Evolutionary conservation across 2,113 vertebrate genomes (phyloP).

Genomic region (Pangasianodon hypophthalmus): DNA sequence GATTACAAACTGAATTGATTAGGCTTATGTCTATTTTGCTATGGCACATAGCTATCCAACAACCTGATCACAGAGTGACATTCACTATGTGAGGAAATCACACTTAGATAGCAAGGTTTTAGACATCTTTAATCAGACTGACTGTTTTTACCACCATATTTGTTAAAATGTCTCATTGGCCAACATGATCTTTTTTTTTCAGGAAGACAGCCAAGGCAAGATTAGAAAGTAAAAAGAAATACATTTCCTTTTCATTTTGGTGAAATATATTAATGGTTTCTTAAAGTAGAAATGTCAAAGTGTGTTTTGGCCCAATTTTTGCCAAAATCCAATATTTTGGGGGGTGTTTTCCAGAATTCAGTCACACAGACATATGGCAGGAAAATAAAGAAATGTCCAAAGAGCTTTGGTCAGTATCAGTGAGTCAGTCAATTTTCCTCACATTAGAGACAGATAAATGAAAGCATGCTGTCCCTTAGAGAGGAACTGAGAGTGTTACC

Average conservation of each 20-base stretch:
- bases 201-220: background rate
- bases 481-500: background rate
- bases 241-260: background rate
- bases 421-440: background rate
- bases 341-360: background rate
- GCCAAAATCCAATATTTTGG: background rate
- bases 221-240: background rate
- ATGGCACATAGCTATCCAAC: too few species aligned
- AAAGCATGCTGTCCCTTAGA: background rate
- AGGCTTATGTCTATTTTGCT: background rate
- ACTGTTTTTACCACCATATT: too few species aligned
- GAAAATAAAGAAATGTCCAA: background rate
- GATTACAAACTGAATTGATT: background rate
- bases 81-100: too few species aligned
- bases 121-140: too few species aligned
- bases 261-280: background rate
- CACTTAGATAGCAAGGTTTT: too few species aligned
- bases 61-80: background rate
- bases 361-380: background rate
- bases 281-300: background rate
- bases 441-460: background rate
- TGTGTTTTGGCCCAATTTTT: background rate
- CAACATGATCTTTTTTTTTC: too few species aligned
- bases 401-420: conserved; percentile 1
- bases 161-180: too few species aligned